These are phyloP conservation scores for Escarpia spicata DNA, from an alignment of 2,888 invertebrate species.

Conservation along the genomic window DNA sequence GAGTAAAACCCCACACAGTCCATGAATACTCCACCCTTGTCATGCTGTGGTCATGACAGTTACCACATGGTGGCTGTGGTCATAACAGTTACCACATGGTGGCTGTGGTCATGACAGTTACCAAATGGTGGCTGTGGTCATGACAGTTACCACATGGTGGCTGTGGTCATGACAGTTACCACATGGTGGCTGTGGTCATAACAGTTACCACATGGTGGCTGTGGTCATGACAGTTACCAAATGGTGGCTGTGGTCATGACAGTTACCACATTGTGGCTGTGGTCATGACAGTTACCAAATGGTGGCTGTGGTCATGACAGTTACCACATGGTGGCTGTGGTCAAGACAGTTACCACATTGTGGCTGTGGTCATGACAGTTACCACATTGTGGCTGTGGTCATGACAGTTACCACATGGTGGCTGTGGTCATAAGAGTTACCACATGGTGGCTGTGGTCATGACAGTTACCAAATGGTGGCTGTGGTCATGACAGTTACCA, in stretches of 20 bases:
- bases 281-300: no score
- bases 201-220: neutral
- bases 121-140: neutral
- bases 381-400: neutral
- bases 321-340: no score
- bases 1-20: neutral
- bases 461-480: neutral
- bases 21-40: neutral
- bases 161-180: neutral
- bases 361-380: neutral
- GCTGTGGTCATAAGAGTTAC: no score
- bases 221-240: neutral
- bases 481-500: neutral
- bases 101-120: neutral
- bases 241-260: neutral
- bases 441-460: neutral
- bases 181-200: neutral
- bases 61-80: neutral
- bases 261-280: neutral
- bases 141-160: neutral
- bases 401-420: no score
- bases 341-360: no score
- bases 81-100: no score
- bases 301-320: neutral
- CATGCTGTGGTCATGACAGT: neutral